Evolutionary conservation across 2,113 vertebrate genomes (phyloP).

Genomic region (Hippopotamus amphibius): DNA sequence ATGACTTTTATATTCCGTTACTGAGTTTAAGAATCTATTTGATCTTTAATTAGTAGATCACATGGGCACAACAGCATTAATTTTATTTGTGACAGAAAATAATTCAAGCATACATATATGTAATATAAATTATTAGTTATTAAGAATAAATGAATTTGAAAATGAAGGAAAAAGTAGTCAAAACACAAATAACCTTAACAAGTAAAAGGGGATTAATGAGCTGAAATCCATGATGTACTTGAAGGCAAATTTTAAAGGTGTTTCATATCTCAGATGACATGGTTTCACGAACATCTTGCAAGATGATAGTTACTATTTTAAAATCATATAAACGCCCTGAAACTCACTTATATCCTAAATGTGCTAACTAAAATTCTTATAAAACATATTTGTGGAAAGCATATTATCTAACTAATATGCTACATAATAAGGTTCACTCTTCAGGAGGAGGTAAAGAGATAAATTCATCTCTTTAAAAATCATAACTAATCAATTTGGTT

Average conservation of each 20-base stretch:
- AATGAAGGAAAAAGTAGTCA: slow-evolving; percentile 61
- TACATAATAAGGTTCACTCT: background rate
- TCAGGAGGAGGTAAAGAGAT: background rate
- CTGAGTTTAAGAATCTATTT: slow-evolving; percentile 38
- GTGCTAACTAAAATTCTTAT: background rate
- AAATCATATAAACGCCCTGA: background rate
- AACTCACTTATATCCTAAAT: background rate
- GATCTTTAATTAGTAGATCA: slow-evolving; percentile 20
- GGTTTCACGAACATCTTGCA: background rate
- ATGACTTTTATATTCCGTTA: background rate
- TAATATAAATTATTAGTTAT: slow-evolving; percentile 52
- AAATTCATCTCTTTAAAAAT: slow-evolving; percentile 36
- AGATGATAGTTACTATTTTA: background rate
- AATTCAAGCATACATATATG: slow-evolving; percentile 1
- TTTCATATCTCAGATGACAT: background rate
- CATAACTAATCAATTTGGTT: background rate
- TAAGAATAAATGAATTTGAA: slow-evolving; percentile 41
- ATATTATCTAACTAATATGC: background rate
- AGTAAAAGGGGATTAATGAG: slow-evolving; percentile 42
- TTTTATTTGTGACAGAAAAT: slow-evolving; percentile 42
- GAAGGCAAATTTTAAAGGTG: slow-evolving; percentile 38
- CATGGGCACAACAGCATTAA: background rate
- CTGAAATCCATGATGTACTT: slow-evolving; percentile 36
- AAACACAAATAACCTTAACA: slow-evolving; percentile 64
- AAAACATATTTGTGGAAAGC: background rate